Evolutionary conservation across 35 echinoderm and acorn worm genomes (phyloP).

Genomic region (Stichopus chloronotus): DNA sequence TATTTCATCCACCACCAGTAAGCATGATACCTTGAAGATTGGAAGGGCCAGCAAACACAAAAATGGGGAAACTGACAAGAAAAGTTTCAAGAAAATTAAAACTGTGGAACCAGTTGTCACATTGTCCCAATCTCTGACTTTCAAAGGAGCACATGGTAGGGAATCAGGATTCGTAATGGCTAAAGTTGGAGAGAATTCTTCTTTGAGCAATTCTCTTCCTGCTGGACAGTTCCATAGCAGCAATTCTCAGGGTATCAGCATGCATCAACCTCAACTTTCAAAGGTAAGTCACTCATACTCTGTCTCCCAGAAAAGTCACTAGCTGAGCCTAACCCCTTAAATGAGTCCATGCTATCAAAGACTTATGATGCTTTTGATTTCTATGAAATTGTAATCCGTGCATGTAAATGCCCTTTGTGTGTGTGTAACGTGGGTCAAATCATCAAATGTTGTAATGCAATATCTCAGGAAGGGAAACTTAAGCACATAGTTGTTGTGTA

Average conservation of each 20-base stretch:
- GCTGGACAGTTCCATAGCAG: background rate
- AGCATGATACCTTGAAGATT: background rate
- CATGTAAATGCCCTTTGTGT: too few species aligned
- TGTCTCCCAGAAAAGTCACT: too few species aligned
- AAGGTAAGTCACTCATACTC: background rate
- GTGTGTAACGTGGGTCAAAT: too few species aligned
- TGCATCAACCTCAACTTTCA: background rate
- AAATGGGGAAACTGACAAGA: background rate
- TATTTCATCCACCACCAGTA: slow-evolving; percentile 37
- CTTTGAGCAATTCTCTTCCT: slow-evolving; percentile 22
- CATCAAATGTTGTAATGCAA: too few species aligned
- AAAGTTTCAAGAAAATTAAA: background rate
- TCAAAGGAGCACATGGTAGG: background rate
- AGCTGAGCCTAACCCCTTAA: too few species aligned
- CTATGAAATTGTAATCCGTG: too few species aligned
- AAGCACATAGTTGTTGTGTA: too few species aligned
- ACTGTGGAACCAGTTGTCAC: background rate
- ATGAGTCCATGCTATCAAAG: too few species aligned
- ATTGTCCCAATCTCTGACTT: slow-evolving; percentile 19
- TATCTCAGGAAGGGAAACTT: too few species aligned
- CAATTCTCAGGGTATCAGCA: background rate
- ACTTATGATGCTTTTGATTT: too few species aligned
- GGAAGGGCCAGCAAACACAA: slow-evolving; percentile 14
- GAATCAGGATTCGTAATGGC: background rate
- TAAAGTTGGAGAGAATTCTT: background rate